Evolutionary conservation across 2,888 invertebrate genomes (phyloP).

Genomic region (Stenichneumon culpator): DNA sequence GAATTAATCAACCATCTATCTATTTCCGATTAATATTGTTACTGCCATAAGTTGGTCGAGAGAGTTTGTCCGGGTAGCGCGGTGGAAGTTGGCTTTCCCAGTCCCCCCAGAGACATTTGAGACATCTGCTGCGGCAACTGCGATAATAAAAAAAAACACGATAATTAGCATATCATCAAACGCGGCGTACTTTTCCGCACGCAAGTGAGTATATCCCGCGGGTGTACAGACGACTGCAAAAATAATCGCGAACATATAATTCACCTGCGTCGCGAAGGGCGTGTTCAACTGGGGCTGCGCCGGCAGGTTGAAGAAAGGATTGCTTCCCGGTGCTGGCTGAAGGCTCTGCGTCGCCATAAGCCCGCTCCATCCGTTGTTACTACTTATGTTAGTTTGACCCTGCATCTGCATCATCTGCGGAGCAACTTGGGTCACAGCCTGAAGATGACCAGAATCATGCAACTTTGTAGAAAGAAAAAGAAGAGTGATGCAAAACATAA

Average conservation of each 20-base stretch:
- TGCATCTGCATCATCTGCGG: slow-evolving; percentile 80
- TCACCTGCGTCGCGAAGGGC: slow-evolving; percentile 78
- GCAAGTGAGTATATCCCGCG: neutral
- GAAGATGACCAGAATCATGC: slow-evolving; percentile 47
- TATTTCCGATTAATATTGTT: slow-evolving; percentile 74
- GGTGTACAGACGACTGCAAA: neutral
- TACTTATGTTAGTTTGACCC: slow-evolving; percentile 76
- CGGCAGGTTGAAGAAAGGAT: slow-evolving; percentile 83
- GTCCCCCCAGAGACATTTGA: slow-evolving; percentile 84
- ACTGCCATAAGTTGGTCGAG: slow-evolving; percentile 84
- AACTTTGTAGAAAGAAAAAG: slow-evolving; percentile 10
- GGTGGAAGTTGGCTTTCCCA: slow-evolving; percentile 76
- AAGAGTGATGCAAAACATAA: neutral
- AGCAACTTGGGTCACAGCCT: slow-evolving; percentile 68
- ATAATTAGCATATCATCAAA: slow-evolving; percentile 23
- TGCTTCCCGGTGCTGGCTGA: slow-evolving; percentile 83
- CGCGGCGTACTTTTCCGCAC: neutral
- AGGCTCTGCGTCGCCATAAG: slow-evolving; percentile 81
- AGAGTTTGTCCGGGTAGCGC: slow-evolving; percentile 82
- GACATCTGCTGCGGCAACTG: slow-evolving; percentile 86
- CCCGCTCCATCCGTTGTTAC: slow-evolving; percentile 82
- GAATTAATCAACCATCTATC: slow-evolving; percentile 77
- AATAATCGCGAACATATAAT: slow-evolving; percentile 12
- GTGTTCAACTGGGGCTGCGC: slow-evolving; percentile 75
- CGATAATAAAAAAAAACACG: slow-evolving; percentile 18